Evolutionary conservation across 2,888 invertebrate species (phyloP), one percentile per base, ranked within the genome.

Genomic region (Leptinotarsa peninsularis): DNA sequence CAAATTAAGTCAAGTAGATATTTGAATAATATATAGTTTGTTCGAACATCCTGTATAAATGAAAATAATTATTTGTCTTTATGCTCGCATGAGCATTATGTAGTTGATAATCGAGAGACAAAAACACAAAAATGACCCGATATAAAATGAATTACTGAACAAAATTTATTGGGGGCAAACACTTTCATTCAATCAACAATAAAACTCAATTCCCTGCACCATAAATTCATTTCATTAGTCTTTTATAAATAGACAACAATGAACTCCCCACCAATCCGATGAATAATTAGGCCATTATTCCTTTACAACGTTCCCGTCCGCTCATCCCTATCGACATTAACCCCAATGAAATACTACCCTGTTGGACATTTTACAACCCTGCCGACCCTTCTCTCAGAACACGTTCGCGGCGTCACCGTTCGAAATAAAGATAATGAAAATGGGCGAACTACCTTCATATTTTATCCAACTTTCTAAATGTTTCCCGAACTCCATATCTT

Each of bases 371-470:
- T n/a, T 7, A n/a, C 17, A 43, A 63, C 43, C 10, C 63, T n/a
- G 15, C 43, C 27, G 43, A 63, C n/a, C 43, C 63, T 33, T 63
- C 63, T n/a, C 15, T 43, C 33, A n/a, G n/a, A 63, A 63, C 43
- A 43, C 43, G 63, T 63, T 63, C 43, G n/a, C 18, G n/a, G 43
- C 33, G 63, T 33, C 43, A n/a, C 43, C 43, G 33, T 27, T 4
- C 63, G 33, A 18, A 63, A 63, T 43, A 63, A 63, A 63, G 63
- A 63, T 63, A 63, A 63, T 63, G 63, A 63, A 63, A 63, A 63
- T 33, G 63, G 58, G 63, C 10, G 4, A 63, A 63, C 63, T 63
- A 63, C 63, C 63, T 63, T 63, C 33, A 63, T 63, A 63, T 63
- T 63, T 63, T 63, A 63, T 63, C 17, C 43, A 63, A 63, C 63